phyloP scores from a whole-genome alignment of 2,888 invertebrate species.

The Acutogordius australiensis region DNA sequence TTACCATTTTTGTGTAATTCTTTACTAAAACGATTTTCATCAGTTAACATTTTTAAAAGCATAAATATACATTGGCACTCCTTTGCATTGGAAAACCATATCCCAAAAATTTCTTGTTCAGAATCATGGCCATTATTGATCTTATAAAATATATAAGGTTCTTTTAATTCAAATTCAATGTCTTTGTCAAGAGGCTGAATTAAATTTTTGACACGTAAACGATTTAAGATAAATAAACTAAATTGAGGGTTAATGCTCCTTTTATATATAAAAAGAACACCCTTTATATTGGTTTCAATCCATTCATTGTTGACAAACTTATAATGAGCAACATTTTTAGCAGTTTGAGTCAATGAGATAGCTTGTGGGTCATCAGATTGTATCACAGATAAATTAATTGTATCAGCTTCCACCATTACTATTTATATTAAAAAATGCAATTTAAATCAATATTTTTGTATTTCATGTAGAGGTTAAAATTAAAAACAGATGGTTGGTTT shows the following conservation, averaged over 20 bases:
- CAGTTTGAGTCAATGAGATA: background rate
- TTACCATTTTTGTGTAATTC: background rate
- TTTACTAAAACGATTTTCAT: background rate
- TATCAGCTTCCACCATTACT: background rate
- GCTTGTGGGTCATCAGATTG: constrained; percentile 6
- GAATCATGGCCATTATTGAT: background rate
- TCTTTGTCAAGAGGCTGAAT: constrained; percentile 2
- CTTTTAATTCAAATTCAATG: constrained; percentile 7
- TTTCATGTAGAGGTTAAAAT: too few species aligned
- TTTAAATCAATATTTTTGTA: too few species aligned
- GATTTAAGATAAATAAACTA: constrained; percentile 4
- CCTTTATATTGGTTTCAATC: constrained; percentile 9
- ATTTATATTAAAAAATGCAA: too few species aligned
- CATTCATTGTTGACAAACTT: constrained; percentile 8
- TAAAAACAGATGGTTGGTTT: too few species aligned
- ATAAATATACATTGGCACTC: constrained; percentile 7
- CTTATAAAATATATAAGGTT: constrained; percentile 8
- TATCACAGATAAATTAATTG: constrained; percentile 11
- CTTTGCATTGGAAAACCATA: constrained; percentile 6
- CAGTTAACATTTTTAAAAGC: constrained; percentile 2
- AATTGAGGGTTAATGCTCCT: background rate
- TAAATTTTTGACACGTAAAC: background rate
- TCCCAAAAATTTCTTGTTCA: constrained; percentile 2
- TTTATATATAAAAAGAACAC: constrained; percentile 5
- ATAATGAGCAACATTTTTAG: constrained; percentile 9